Base-by-base conservation (phyloP, 2,888 invertebrate genomes). In the Phrixothrix hirtus region DNA sequence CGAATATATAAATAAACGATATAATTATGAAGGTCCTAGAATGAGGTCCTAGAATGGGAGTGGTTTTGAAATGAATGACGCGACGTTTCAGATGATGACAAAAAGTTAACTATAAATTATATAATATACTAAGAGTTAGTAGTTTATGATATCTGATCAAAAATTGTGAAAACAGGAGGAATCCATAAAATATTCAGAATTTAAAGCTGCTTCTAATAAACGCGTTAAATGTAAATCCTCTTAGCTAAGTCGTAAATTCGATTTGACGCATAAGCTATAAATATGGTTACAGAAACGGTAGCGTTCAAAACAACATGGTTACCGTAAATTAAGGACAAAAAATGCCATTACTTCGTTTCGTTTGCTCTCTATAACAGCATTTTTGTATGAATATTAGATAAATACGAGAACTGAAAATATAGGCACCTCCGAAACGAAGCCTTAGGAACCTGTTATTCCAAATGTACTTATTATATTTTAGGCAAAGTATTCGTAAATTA, bases 251-350 rank as follows among this genome's bases (percentile, higher is more conserved):
- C 60, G 61, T 63, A 64, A 64, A 64, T 64, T 63, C 61, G 55
- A 61, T 64, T 63, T 64, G 61, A 62, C 58, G 62, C 61, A 57
- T 60, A 61, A 59, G 61, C 59, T 58, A 64, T 64, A 64, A 64
- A 64, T 64, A 60, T 62, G 60, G 63, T 64, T 64, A 63, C 41
- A 53, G 51, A 42, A 55, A 45, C 48, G 56, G 47, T 43, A 53
- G 57, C 54, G 54, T 39, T 55, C 50, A 26, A 60, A 62, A 60
- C 61, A 57, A 59, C 59, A 38, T 57, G 52, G 42, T 43, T 38
- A 46, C 38, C 50, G 46, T 42, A 58, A 55, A 58, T 55, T 58
- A 58, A 44, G 47, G 42, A 53, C 55, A 58, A 45, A 58, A 58
- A 58, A 58, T 51, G 41, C 55, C 55, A 57, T 57, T 57, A 50